A percentile compares a stretch with the other conserved stretches of the same genome.
Evolutionary conservation across 92 coral and sea anemone genomes (phyloP).

Genomic region (Porites cylindrica): DNA sequence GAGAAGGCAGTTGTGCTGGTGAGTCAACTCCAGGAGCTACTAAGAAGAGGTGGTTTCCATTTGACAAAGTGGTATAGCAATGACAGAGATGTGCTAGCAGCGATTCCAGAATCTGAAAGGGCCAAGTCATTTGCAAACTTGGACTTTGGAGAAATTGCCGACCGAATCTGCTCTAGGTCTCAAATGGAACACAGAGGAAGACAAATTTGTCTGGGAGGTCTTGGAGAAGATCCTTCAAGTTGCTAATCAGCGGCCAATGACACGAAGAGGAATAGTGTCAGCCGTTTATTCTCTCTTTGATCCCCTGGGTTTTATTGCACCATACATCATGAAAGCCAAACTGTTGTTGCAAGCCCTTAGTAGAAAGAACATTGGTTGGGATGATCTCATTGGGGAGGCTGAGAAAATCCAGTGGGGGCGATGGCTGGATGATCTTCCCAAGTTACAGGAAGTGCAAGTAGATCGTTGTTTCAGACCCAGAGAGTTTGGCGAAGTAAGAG

Average conservation of each 20-base stretch:
- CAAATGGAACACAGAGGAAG: slow-evolving; percentile 34
- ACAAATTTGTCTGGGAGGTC: slow-evolving; percentile 14
- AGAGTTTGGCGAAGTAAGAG: background rate
- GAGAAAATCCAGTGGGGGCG: slow-evolving; percentile 11
- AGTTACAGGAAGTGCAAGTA: slow-evolving; percentile 4
- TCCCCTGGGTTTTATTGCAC: slow-evolving; percentile 34
- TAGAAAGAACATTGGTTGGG: background rate
- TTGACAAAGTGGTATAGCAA: slow-evolving; percentile 65
- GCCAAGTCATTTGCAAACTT: slow-evolving; percentile 64
- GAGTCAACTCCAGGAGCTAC: slow-evolving; percentile 44
- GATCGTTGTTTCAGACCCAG: slow-evolving; percentile 27
- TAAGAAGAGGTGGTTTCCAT: slow-evolving; percentile 54
- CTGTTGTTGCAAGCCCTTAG: slow-evolving; percentile 40
- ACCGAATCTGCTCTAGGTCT: slow-evolving; percentile 19
- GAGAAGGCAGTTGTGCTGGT: slow-evolving; percentile 39
- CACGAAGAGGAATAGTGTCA: slow-evolving; percentile 12
- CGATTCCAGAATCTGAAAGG: slow-evolving; percentile 65
- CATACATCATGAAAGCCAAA: slow-evolving; percentile 31
- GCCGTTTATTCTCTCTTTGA: slow-evolving; percentile 31
- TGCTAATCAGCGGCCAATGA: background rate
- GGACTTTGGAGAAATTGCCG: slow-evolving; percentile 23
- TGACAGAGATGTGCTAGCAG: slow-evolving; percentile 58
- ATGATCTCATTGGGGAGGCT: background rate
- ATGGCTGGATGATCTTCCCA: slow-evolving; percentile 36
- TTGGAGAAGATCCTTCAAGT: background rate